Conservation (phyloP, 2,797 vertebrate genomes). For the Oreonectes daqikongensis region DNA sequence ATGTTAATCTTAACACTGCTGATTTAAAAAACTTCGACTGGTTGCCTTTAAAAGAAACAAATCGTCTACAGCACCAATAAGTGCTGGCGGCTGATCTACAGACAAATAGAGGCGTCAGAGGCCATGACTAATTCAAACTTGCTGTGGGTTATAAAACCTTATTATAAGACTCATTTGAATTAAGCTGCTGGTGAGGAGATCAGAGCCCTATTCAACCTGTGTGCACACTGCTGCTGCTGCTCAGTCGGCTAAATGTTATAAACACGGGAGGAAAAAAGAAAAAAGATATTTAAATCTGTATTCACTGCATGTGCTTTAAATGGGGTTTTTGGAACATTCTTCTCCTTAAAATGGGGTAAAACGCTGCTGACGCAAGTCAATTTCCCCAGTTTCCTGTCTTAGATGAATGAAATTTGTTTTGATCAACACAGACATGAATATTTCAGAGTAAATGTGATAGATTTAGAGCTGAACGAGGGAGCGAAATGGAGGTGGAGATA, state of each 20-base stretch:
- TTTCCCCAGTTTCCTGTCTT: constrained; percentile 9
- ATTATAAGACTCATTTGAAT: constrained; percentile 45
- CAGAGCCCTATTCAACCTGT: constrained; percentile 31
- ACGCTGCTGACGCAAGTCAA: constrained; percentile 44
- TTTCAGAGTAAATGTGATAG: constrained; percentile 20
- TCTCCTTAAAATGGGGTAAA: constrained; percentile 17
- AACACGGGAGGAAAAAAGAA: constrained; percentile 2
- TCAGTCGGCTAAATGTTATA: constrained; percentile 48
- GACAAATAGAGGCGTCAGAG: constrained; percentile 31
- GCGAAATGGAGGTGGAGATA: neutral
- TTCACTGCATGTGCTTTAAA: constrained; percentile 40
- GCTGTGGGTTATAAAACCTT: constrained; percentile 47
- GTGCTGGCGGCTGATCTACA: constrained; percentile 16
- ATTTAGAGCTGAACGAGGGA: neutral
- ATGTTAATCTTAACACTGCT: constrained; percentile 18
- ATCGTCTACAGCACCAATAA: constrained; percentile 26
- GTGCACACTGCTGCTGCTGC: constrained; percentile 33
- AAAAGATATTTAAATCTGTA: constrained; percentile 45
- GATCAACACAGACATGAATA: constrained; percentile 31
- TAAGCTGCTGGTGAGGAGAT: constrained; percentile 43
- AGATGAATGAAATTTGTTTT: constrained; percentile 23
- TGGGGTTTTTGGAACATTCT: constrained; percentile 22
- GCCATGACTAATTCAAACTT: constrained; percentile 39
- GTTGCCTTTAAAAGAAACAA: constrained; percentile 28
- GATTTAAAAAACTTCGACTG: constrained; percentile 28